Percentiles rank a stretch among this genome's conserved stretches.
phyloP scores from a whole-genome alignment of 2,113 vertebrate species.

The Clupea harengus region DNA sequence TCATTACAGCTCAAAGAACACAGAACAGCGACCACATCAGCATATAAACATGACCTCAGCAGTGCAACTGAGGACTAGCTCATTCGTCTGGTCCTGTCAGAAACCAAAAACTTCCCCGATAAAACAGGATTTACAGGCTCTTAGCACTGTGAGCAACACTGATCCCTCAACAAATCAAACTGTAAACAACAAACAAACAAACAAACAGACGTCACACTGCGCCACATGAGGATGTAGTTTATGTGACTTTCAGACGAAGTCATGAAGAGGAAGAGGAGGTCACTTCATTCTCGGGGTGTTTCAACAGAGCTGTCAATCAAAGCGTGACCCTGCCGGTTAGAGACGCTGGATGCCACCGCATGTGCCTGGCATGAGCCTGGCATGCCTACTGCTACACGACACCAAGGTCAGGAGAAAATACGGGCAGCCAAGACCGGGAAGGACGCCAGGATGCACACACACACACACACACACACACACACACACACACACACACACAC shows the following conservation, averaged over 20 bases:
- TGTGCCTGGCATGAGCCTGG: background rate
- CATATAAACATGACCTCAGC: background rate
- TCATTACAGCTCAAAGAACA: conserved; percentile 22
- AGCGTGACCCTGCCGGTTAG: background rate
- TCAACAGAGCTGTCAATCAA: background rate
- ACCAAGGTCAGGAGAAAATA: background rate
- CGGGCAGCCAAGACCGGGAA: background rate
- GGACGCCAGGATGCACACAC: background rate
- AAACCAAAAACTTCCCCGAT: background rate
- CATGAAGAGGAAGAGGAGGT: background rate
- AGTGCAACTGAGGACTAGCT: background rate
- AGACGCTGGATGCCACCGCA: background rate
- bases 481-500: background rate
- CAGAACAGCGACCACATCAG: conserved; percentile 28
- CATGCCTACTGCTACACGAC: background rate
- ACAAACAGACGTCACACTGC: background rate
- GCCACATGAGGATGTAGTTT: background rate
- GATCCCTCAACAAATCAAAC: background rate
- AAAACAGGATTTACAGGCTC: background rate
- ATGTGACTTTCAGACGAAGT: background rate
- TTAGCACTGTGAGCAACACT: background rate
- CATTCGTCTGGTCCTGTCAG: background rate
- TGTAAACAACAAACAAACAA: conserved; percentile 18
- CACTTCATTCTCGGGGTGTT: background rate
- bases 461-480: background rate